Conservation (phyloP, 2,113 vertebrate species). For the Rhodinocichla rosea region DNA sequence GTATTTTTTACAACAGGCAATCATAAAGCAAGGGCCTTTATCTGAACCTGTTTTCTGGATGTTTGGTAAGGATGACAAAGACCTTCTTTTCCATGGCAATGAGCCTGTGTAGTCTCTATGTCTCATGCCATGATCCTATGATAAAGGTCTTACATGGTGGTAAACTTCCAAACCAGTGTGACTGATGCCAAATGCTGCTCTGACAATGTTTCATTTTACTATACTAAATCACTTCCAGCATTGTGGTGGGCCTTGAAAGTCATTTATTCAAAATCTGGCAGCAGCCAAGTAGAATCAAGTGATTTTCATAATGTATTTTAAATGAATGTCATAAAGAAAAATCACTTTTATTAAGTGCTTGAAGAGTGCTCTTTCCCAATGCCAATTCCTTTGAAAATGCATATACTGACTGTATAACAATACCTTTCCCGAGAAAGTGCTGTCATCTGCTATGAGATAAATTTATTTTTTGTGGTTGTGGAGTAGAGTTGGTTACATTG, state of each 20-base stretch:
- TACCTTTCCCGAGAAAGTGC: not conserved
- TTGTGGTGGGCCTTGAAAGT: not conserved
- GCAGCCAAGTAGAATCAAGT: constrained; percentile 18
- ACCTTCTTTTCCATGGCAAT: not conserved
- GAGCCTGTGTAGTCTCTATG: not conserved
- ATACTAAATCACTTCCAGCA: constrained; percentile 17
- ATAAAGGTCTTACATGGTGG: not conserved
- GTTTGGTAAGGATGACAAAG: not conserved
- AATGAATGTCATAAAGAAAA: constrained; percentile 69
- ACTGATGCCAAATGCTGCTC: not conserved
- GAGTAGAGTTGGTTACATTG: not conserved
- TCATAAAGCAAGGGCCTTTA: not conserved
- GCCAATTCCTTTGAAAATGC: constrained; percentile 9
- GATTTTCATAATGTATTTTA: constrained; percentile 64
- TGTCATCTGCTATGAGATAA: constrained; percentile 38
- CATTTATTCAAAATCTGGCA: constrained; percentile 46
- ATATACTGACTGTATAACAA: not conserved
- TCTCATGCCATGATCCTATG: not conserved
- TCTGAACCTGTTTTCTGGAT: not conserved
- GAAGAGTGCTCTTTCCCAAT: not conserved
- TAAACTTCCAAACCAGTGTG: not conserved
- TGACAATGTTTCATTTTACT: not conserved
- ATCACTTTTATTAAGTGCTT: constrained; percentile 48
- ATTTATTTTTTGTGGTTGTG: constrained; percentile 52
- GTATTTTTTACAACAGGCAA: not conserved